A percentile compares a stretch with the other conserved stretches of the same genome.
Conservation (phyloP, 2,888 invertebrate genomes). For the Cepaea hortensis region DNA sequence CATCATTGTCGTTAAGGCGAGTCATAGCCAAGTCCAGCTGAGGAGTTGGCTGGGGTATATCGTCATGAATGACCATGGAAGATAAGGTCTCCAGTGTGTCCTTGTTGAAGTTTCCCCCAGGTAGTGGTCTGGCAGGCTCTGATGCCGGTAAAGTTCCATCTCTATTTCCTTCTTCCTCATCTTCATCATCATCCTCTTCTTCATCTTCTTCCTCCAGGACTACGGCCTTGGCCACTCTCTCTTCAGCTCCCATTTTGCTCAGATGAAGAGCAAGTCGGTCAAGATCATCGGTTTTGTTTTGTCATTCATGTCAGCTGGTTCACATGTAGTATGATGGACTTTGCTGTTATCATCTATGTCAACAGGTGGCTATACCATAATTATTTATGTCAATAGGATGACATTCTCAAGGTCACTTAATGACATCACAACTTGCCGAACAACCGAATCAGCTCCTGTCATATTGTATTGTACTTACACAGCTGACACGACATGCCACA, state of each 20-base stretch:
- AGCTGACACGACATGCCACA: too few species aligned
- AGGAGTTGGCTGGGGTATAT: slow-evolving; percentile 29
- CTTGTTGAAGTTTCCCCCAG: slow-evolving; percentile 53
- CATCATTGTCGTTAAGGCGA: slow-evolving; percentile 81
- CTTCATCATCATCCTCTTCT: too few species aligned
- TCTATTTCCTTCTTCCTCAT: slow-evolving; percentile 57
- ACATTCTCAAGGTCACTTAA: too few species aligned
- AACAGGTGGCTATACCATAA: too few species aligned
- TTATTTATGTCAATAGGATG: too few species aligned
- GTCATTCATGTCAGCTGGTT: too few species aligned
- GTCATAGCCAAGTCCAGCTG: slow-evolving; percentile 45
- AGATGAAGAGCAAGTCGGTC: slow-evolving; percentile 96
- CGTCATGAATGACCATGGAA: slow-evolving; percentile 75
- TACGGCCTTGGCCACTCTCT: slow-evolving; percentile 60
- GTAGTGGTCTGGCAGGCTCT: slow-evolving; percentile 94
- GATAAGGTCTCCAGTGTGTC: slow-evolving; percentile 74
- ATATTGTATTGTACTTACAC: neutral
- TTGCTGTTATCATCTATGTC: too few species aligned
- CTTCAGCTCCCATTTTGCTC: slow-evolving; percentile 89
- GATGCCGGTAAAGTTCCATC: slow-evolving; percentile 96
- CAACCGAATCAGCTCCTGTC: neutral
- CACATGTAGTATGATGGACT: too few species aligned
- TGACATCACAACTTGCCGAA: too few species aligned
- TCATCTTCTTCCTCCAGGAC: slow-evolving; percentile 56
- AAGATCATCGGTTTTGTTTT: slow-evolving; percentile 81